These are phyloP conservation scores for Girardinus metallicus DNA, from an alignment of 2,797 vertebrate genomes.

Conservation along the genomic window DNA sequence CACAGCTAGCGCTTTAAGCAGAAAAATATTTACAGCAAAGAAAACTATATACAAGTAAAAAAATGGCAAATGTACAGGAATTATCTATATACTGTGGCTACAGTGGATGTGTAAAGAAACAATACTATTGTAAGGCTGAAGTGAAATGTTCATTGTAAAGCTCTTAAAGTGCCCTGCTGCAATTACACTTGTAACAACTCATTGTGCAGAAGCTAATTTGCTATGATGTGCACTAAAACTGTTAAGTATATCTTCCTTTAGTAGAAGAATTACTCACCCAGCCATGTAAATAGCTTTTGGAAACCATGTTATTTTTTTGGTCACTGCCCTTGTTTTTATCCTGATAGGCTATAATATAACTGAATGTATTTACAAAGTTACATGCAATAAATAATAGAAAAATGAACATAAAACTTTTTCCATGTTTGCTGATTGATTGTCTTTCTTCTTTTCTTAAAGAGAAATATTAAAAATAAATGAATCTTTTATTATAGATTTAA, in stretches of 20 bases:
- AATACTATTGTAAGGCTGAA: conserved; percentile 49
- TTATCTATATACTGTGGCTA: conserved; percentile 41
- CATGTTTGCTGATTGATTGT: neutral
- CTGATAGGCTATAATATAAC: conserved; percentile 46
- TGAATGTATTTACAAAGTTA: conserved; percentile 63
- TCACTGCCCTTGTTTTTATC: conserved; percentile 58
- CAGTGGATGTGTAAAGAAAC: conserved; percentile 53
- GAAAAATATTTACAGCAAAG: conserved; percentile 61
- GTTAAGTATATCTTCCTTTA: conserved; percentile 33
- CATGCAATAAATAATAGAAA: conserved; percentile 58
- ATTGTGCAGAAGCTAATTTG: conserved; percentile 66
- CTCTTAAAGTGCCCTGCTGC: conserved; percentile 47
- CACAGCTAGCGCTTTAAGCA: conserved; percentile 23
- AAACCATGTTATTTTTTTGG: conserved; percentile 56
- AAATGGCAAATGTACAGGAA: conserved; percentile 35
- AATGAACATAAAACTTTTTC: neutral
- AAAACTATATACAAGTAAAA: conserved; percentile 22
- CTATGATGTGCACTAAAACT: conserved; percentile 38
- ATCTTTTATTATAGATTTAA: neutral
- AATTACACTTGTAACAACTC: conserved; percentile 67
- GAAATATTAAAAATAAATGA: neutral
- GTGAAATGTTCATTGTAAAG: conserved; percentile 36
- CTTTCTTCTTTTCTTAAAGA: neutral
- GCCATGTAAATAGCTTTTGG: conserved; percentile 73
- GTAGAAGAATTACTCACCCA: conserved; percentile 46